Conservation (phyloP, 53 echinoderm and acorn worm species). For the Hippasteria phrygiana region DNA sequence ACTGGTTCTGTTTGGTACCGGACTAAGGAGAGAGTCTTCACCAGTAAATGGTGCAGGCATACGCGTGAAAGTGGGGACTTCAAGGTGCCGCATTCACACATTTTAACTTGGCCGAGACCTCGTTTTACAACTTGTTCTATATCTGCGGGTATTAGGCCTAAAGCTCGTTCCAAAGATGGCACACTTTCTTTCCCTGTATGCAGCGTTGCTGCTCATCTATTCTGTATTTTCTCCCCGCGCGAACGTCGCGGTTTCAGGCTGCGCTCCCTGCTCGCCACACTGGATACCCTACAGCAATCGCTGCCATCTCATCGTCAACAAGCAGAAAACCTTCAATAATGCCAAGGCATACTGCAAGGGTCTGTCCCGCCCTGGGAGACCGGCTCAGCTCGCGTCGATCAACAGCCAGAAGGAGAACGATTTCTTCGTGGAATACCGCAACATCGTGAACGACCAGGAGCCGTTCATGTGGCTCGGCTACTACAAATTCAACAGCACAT, state of each 20-base stretch:
- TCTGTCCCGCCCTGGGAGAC: background rate
- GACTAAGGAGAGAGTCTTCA: too few relatives aligned
- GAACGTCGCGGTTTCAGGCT: background rate
- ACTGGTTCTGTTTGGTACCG: too few relatives aligned
- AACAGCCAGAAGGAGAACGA: background rate
- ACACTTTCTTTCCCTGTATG: background rate
- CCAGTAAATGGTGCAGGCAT: too few relatives aligned
- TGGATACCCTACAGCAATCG: background rate
- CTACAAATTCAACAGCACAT: background rate
- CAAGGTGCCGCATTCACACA: too few relatives aligned
- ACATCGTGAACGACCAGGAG: background rate
- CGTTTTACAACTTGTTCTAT: too few relatives aligned
- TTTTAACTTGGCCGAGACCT: too few relatives aligned
- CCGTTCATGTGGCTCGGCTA: background rate
- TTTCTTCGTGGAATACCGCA: background rate
- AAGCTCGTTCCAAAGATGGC: too few relatives aligned
- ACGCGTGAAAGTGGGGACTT: too few relatives aligned
- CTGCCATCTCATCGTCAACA: constrained; percentile 2
- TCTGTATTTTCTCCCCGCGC: background rate
- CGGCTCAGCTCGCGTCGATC: background rate
- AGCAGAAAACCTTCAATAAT: background rate
- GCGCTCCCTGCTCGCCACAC: background rate
- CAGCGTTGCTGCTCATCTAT: background rate
- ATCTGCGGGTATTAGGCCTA: too few relatives aligned
- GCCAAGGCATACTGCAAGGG: background rate